phyloP scores from a whole-genome alignment of 1,140 invertebrate species.

The Spodoptera frugiperda region DNA sequence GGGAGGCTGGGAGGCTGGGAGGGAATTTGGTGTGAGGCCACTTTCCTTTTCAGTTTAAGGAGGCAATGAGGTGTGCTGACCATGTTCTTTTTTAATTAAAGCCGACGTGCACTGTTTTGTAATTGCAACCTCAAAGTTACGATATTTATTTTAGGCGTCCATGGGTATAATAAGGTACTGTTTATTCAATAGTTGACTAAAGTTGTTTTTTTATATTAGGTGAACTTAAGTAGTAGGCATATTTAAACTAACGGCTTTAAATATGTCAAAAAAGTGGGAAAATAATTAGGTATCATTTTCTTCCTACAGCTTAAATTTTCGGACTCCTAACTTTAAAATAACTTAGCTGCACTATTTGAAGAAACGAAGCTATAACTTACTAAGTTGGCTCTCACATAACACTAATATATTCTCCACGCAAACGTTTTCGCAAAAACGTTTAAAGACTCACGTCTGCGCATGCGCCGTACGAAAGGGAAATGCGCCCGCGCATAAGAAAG shows the following conservation, averaged over 20 bases:
- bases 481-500: constrained; percentile 16
- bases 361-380: not conserved
- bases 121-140: constrained; percentile 1
- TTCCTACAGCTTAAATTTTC: not conserved
- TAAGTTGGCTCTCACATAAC: constrained; percentile 6
- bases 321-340: not conserved
- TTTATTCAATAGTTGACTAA: no score
- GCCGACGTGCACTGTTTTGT: constrained; percentile 6
- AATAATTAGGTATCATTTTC: no score
- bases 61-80: constrained; percentile 14
- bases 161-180: no score
- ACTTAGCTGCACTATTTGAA: not conserved
- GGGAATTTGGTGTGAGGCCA: constrained; percentile 1
- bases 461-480: constrained; percentile 13
- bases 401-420: constrained; percentile 6
- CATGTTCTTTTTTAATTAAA: constrained; percentile 27
- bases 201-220: no score
- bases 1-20: no score
- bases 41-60: constrained; percentile 37
- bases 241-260: no score
- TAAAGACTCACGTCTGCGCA: not conserved
- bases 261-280: no score
- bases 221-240: no score
- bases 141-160: not conserved
- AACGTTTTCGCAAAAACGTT: constrained; percentile 16